Percentiles rank a stretch among this genome's conserved stretches.
phyloP scores from a whole-genome alignment of 2,888 invertebrate genomes.

The Anthophora plumipes region DNA sequence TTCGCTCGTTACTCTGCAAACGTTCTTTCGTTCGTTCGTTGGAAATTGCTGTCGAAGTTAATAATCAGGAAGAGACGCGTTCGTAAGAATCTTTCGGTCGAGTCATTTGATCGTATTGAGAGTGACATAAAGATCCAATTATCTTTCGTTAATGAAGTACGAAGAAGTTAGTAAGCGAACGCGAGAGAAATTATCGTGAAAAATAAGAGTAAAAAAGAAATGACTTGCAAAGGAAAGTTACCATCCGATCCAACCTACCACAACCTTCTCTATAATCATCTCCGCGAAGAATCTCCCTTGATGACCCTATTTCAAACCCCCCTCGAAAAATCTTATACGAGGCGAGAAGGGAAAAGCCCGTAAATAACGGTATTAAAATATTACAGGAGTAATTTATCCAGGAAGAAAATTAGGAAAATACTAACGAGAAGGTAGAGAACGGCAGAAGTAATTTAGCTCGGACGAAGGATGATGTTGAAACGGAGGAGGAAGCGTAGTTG shows the following conservation, averaged over 20 bases:
- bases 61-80: not conserved
- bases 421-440: slow-evolving; percentile 16
- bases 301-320: not conserved
- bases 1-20: not conserved
- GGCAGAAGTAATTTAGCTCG: slow-evolving; percentile 18
- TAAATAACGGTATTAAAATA: slow-evolving; percentile 18
- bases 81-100: no score
- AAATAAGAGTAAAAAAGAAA: no score
- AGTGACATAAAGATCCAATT: no score
- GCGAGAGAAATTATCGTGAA: no score
- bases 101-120: no score
- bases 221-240: no score
- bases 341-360: not conserved
- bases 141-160: no score
- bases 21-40: not conserved
- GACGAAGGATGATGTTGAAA: not conserved
- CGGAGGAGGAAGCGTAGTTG: slow-evolving; percentile 6
- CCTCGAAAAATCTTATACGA: no score
- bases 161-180: no score
- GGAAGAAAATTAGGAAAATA: slow-evolving; percentile 24
- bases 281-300: not conserved
- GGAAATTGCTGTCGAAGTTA: not conserved
- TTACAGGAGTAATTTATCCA: slow-evolving; percentile 16
- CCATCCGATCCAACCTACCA: no score
- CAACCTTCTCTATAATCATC: not conserved